Conservation (phyloP, 2,888 invertebrate genomes). For the Stomorhina lunata region DNA sequence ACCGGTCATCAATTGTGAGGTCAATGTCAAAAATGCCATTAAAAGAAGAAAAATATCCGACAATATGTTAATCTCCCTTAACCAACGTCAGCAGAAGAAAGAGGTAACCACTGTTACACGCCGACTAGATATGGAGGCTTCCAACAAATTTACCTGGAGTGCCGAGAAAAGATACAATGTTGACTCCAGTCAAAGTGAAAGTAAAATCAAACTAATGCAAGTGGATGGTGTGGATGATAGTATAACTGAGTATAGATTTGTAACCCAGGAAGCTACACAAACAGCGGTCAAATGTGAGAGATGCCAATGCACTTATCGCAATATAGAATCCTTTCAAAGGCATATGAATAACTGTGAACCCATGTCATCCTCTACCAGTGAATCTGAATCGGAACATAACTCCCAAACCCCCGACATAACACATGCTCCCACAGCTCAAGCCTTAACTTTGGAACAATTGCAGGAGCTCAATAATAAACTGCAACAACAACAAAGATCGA, state of each 20-base stretch:
- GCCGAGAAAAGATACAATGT: constrained; percentile 76
- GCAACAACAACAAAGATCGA: constrained; percentile 52
- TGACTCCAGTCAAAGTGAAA: constrained; percentile 69
- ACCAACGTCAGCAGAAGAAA: constrained; percentile 69
- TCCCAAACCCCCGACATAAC: constrained; percentile 79
- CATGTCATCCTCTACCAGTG: constrained; percentile 89
- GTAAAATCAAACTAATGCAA: constrained; percentile 82
- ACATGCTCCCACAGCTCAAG: constrained; percentile 56
- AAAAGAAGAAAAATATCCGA: constrained; percentile 85
- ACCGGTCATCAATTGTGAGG: constrained; percentile 71
- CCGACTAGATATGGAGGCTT: constrained; percentile 71
- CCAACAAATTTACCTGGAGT: constrained; percentile 75
- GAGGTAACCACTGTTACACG: constrained; percentile 70
- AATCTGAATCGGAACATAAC: constrained; percentile 82
- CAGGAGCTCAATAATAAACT: constrained; percentile 72
- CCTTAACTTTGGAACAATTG: constrained; percentile 67
- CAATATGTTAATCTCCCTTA: constrained; percentile 76
- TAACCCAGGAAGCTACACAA: constrained; percentile 79
- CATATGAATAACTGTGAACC: constrained; percentile 89
- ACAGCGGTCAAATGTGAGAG: constrained; percentile 89
- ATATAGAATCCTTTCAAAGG: constrained; percentile 89
- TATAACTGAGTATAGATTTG: constrained; percentile 80
- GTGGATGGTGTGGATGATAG: constrained; percentile 86
- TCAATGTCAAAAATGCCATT: constrained; percentile 79
- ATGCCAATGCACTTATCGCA: constrained; percentile 92